Percentiles rank a stretch among this genome's conserved stretches.
These are phyloP conservation scores for Orthosia gracilis DNA, from an alignment of 2,888 invertebrate species.

Conservation along the genomic window DNA sequence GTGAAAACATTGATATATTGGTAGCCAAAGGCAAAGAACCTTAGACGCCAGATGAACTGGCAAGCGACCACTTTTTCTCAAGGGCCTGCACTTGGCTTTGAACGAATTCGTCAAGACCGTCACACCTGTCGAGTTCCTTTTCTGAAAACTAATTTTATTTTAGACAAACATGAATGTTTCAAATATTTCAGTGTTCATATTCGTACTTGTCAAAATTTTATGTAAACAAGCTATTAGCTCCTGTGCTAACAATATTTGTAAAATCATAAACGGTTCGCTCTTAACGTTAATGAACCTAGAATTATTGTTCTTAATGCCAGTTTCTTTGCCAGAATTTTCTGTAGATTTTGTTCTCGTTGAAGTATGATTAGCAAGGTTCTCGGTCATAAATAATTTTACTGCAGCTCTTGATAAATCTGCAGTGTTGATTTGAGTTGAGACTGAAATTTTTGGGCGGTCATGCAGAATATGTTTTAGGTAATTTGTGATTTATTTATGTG, in stretches of 20 bases:
- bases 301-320: conserved; percentile 47
- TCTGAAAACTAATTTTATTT: conserved; percentile 37
- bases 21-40: conserved; percentile 16
- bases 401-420: conserved; percentile 21
- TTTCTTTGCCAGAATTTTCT: conserved; percentile 57
- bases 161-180: conserved; percentile 4
- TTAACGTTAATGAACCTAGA: conserved; percentile 58
- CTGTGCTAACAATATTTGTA: conserved; percentile 51
- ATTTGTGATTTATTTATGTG: conserved; percentile 5
- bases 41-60: conserved; percentile 39
- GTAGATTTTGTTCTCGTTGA: conserved; percentile 22
- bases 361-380: conserved; percentile 23
- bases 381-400: conserved; percentile 38
- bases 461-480: neutral
- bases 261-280: conserved; percentile 51
- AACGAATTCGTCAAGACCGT: conserved; percentile 52
- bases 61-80: conserved; percentile 45
- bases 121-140: conserved; percentile 35
- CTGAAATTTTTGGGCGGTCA: neutral
- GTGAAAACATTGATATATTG: neutral
- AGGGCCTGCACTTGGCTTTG: conserved; percentile 68
- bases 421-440: conserved; percentile 1
- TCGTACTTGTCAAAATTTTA: conserved; percentile 33
- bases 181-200: conserved; percentile 22
- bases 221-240: conserved; percentile 64